Evolutionary conservation across 1,140 invertebrate species (phyloP).

Genomic region (Heliconius melpomene): DNA sequence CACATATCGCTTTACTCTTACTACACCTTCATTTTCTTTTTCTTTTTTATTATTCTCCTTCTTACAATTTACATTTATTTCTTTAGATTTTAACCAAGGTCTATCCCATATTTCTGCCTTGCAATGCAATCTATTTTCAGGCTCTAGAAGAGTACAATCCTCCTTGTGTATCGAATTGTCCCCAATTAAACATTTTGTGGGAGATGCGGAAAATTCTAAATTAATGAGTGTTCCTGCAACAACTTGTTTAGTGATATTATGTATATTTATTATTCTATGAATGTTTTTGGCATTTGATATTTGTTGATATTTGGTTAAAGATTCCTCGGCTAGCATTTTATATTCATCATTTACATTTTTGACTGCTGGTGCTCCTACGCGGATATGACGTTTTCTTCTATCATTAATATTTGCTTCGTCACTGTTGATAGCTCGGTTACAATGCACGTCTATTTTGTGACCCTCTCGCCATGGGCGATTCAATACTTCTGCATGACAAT

Average conservation of each 20-base stretch:
- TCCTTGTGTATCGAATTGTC: conserved; percentile 20
- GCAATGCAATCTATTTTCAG: conserved; percentile 38
- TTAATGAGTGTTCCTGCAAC: conserved; percentile 44
- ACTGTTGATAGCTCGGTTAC: conserved; percentile 30
- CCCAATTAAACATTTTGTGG: conserved; percentile 45
- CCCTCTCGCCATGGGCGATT: conserved; percentile 48
- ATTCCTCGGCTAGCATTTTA: conserved; percentile 38
- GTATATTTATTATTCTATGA: conserved; percentile 49
- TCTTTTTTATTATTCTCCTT: conserved; percentile 23
- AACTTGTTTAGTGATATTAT: conserved; percentile 44
- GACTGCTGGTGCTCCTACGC: conserved; percentile 13
- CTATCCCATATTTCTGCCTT: conserved; percentile 39
- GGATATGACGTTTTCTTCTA: conserved; percentile 25
- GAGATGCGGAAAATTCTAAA: conserved; percentile 47
- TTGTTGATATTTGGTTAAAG: conserved; percentile 43
- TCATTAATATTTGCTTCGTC: conserved; percentile 36
- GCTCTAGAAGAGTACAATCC: conserved; percentile 38
- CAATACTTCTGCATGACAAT: conserved; percentile 56
- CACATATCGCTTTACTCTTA: background rate
- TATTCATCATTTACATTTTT: conserved; percentile 35
- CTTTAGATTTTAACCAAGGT: conserved; percentile 37
- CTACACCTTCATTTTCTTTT: conserved; percentile 22
- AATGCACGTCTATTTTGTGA: conserved; percentile 49
- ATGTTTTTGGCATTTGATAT: conserved; percentile 41
- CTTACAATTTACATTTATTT: conserved; percentile 49